These are phyloP conservation scores for Stomorhina lunata DNA, from an alignment of 2,888 invertebrate genomes.

Conservation along the genomic window DNA sequence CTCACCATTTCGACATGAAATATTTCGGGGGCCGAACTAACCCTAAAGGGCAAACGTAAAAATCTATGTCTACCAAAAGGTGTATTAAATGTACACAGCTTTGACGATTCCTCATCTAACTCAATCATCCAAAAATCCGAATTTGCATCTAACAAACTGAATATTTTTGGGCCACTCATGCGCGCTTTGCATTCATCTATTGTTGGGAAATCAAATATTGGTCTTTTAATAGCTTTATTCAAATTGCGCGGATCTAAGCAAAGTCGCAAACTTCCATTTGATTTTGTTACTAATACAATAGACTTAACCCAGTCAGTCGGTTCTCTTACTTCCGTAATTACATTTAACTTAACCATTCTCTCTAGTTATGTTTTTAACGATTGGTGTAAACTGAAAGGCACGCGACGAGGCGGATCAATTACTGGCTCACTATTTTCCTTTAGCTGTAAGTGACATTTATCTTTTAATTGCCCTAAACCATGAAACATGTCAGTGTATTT, in stretches of 20 bases:
- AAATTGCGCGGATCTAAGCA: slow-evolving; percentile 63
- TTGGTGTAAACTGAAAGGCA: slow-evolving; percentile 17
- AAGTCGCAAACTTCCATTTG: slow-evolving; percentile 40
- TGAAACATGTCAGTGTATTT: slow-evolving; percentile 34
- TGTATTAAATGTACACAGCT: background rate
- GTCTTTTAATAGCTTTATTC: slow-evolving; percentile 56
- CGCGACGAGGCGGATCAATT: background rate
- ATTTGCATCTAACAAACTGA: no score
- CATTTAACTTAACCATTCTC: slow-evolving; percentile 12
- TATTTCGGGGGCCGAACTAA: background rate
- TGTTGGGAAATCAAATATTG: slow-evolving; percentile 45
- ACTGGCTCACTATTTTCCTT: slow-evolving; percentile 29
- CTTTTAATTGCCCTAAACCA: slow-evolving; percentile 35
- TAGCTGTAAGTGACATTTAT: slow-evolving; percentile 29
- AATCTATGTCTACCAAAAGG: background rate
- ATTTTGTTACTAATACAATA: slow-evolving; percentile 54
- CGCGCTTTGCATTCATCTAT: no score
- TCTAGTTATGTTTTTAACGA: slow-evolving; percentile 33
- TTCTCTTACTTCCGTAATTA: slow-evolving; percentile 8
- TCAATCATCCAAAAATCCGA: no score
- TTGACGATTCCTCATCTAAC: background rate
- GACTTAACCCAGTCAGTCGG: slow-evolving; percentile 35
- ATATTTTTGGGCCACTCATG: no score
- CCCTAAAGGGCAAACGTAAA: no score
- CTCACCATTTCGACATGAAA: no score